Evolutionary conservation across 2,113 vertebrate species (phyloP).

Genomic region (Thamnaconus septentrionalis): DNA sequence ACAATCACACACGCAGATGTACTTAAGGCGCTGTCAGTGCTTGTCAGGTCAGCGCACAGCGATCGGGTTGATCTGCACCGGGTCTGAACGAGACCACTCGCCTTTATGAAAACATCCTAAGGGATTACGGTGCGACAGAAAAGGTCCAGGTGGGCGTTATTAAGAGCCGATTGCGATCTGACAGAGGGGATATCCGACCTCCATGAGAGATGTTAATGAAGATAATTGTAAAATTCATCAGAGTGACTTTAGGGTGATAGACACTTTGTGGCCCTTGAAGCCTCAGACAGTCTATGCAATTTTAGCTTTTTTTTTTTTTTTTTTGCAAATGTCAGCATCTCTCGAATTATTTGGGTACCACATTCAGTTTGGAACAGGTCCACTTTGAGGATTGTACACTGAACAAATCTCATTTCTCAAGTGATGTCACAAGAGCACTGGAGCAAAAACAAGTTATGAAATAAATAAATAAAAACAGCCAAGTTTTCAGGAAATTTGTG

Average conservation of each 20-base stretch:
- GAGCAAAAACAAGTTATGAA: no score
- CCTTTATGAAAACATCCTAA: constrained; percentile 55
- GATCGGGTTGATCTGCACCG: constrained; percentile 18
- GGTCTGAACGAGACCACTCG: constrained; percentile 36
- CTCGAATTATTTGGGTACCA: no score
- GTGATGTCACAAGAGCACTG: no score
- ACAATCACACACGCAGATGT: constrained; percentile 17
- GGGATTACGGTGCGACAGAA: constrained; percentile 41
- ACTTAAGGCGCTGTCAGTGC: constrained; percentile 49
- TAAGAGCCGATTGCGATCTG: constrained; percentile 43
- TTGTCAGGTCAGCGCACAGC: constrained; percentile 27
- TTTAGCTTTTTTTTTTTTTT: no score
- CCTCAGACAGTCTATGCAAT: no score
- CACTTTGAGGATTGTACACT: no score
- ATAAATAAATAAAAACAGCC: no score
- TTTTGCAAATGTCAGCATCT: no score
- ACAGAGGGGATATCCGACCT: constrained; percentile 44
- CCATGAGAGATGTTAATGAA: constrained; percentile 49
- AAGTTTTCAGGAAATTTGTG: no score
- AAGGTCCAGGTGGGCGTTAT: constrained; percentile 49
- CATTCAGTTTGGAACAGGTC: no score
- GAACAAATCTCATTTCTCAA: no score
- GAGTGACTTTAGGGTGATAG: constrained; percentile 16
- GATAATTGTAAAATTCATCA: constrained; percentile 45
- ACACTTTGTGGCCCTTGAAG: neutral